phyloP scores from a whole-genome alignment of 2,888 invertebrate genomes.

The Adelognathus sp. region DNA sequence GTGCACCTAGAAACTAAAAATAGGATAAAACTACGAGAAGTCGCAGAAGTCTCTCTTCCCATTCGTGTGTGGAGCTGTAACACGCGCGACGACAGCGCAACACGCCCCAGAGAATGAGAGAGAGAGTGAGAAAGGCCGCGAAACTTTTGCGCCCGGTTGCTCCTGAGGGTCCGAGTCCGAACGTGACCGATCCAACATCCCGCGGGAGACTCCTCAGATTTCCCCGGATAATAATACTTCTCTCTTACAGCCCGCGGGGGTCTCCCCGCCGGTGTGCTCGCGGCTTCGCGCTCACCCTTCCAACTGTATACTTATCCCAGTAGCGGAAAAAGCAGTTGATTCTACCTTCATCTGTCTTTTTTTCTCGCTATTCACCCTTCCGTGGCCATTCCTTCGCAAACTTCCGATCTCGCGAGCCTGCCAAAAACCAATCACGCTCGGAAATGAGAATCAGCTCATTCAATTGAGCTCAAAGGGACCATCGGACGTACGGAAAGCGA shows the following conservation, averaged over 20 bases:
- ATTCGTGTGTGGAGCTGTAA: slow-evolving; percentile 45
- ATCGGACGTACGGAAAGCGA: neutral
- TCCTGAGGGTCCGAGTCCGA: slow-evolving; percentile 71
- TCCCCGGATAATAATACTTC: slow-evolving; percentile 84
- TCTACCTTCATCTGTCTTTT: neutral
- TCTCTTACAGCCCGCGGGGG: slow-evolving; percentile 76
- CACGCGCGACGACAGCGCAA: slow-evolving; percentile 10
- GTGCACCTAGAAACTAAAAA: slow-evolving; percentile 30
- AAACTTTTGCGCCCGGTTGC: slow-evolving; percentile 72
- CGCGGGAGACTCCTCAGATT: slow-evolving; percentile 82
- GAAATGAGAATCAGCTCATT: slow-evolving; percentile 70
- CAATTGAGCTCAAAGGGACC: slow-evolving; percentile 57
- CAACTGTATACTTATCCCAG: slow-evolving; percentile 10
- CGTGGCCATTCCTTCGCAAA: neutral
- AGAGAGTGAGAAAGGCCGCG: slow-evolving; percentile 45
- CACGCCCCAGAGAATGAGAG: slow-evolving; percentile 61
- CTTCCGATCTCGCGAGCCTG: neutral
- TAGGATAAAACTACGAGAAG: slow-evolving; percentile 31
- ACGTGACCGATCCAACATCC: slow-evolving; percentile 84
- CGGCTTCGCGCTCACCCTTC: neutral
- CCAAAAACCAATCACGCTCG: slow-evolving; percentile 58
- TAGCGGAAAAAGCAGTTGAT: slow-evolving; percentile 37
- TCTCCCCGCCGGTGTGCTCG: slow-evolving; percentile 5
- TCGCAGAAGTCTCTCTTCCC: slow-evolving; percentile 36
- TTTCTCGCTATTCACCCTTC: neutral